These are phyloP conservation scores for Parthenolecanium corni DNA, from an alignment of 2,888 invertebrate species.

Conservation along the genomic window DNA sequence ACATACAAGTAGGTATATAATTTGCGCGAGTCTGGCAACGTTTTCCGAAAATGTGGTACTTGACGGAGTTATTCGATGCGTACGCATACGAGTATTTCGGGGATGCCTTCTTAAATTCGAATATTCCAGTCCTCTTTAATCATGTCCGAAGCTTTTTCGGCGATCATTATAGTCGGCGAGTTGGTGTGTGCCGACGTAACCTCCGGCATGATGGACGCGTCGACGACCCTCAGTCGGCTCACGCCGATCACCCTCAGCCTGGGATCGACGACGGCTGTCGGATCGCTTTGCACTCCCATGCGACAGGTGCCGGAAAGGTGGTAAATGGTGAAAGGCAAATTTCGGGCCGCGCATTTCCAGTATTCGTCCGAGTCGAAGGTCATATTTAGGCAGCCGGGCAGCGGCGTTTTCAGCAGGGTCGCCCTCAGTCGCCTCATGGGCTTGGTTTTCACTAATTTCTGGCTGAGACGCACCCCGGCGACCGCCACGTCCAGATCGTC, in stretches of 20 bases:
- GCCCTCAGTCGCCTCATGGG: constrained; percentile 50
- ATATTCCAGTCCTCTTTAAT: constrained; percentile 35
- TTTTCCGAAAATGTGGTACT: no score
- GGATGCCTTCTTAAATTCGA: no score
- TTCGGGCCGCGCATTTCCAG: constrained; percentile 52
- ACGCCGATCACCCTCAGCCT: constrained; percentile 50
- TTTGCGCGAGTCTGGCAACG: no score
- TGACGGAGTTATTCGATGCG: no score
- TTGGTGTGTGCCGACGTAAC: constrained; percentile 55
- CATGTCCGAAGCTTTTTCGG: constrained; percentile 47
- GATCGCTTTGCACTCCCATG: constrained; percentile 46
- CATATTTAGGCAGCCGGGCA: constrained; percentile 46
- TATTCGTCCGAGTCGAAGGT: constrained; percentile 49
- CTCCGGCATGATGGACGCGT: constrained; percentile 56
- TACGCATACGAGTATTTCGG: no score
- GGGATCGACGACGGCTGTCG: constrained; percentile 47
- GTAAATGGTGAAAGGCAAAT: constrained; percentile 51
- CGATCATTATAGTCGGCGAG: constrained; percentile 58
- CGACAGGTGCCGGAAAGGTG: constrained; percentile 50
- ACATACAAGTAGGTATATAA: no score
- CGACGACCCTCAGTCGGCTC: constrained; percentile 51
- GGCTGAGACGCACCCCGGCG: constrained; percentile 46
- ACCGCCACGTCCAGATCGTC: constrained; percentile 51
- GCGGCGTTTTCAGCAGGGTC: constrained; percentile 43
- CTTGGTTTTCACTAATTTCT: constrained; percentile 48